Conservation (phyloP, 2,113 vertebrate species). For the Hymenochirus boettgeri region DNA sequence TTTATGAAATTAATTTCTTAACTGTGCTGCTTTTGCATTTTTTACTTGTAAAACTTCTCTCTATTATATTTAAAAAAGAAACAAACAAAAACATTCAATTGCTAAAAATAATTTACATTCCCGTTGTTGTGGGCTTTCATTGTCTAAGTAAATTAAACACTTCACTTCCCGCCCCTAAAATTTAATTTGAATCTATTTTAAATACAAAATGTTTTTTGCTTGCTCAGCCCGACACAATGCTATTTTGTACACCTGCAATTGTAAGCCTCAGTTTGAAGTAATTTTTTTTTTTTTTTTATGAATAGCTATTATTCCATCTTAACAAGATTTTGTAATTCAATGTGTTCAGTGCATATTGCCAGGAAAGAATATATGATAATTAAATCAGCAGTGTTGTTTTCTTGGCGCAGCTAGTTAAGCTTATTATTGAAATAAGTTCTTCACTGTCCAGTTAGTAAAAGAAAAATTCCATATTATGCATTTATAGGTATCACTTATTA, state of each 20-base stretch:
- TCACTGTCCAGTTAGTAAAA: not conserved
- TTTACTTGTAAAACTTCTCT: too few relatives aligned
- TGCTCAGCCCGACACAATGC: slow-evolving; percentile 9
- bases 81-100: too few relatives aligned
- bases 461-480: not conserved
- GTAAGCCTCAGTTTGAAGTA: slow-evolving; percentile 6
- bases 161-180: not conserved
- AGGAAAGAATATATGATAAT: slow-evolving; percentile 26
- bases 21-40: too few relatives aligned
- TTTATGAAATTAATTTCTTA: too few relatives aligned
- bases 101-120: not conserved
- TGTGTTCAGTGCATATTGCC: slow-evolving; percentile 11
- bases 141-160: slow-evolving; percentile 1
- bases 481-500: too few relatives aligned
- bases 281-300: too few relatives aligned
- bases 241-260: slow-evolving; percentile 25
- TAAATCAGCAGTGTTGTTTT: slow-evolving; percentile 16
- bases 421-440: slow-evolving; percentile 12
- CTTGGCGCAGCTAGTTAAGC: slow-evolving; percentile 10
- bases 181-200: slow-evolving; percentile 8
- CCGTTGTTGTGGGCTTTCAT: not conserved
- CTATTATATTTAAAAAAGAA: too few relatives aligned
- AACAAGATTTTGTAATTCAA: slow-evolving; percentile 30
- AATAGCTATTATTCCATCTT: slow-evolving; percentile 25
- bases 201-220: slow-evolving; percentile 5